phyloP scores from a whole-genome alignment of 2,888 invertebrate genomes.

The Tenthredo amoena region DNA sequence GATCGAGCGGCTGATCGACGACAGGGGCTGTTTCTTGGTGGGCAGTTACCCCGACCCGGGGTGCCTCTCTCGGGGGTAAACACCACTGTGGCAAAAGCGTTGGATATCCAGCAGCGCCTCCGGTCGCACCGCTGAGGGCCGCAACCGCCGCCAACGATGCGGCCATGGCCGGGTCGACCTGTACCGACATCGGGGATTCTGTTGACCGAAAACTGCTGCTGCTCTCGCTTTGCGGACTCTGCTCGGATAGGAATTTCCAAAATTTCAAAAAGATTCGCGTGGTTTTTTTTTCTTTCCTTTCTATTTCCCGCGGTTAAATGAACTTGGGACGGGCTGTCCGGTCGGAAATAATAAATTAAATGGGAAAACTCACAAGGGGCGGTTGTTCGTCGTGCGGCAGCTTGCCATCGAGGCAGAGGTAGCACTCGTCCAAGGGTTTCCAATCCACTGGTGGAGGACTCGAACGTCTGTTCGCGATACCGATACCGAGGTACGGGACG shows the following conservation, averaged over 20 bases:
- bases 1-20: constrained; percentile 90
- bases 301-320: too few relatives aligned
- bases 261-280: not conserved
- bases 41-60: constrained; percentile 73
- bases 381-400: constrained; percentile 81
- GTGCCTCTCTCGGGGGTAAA: constrained; percentile 77
- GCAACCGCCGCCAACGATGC: constrained; percentile 84
- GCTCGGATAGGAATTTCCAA: not conserved
- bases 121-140: constrained; percentile 81
- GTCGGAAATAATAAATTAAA: not conserved
- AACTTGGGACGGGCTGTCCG: too few relatives aligned
- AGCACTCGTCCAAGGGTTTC: constrained; percentile 91
- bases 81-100: constrained; percentile 77
- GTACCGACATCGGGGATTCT: constrained; percentile 77
- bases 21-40: constrained; percentile 74
- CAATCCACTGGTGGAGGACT: constrained; percentile 82
- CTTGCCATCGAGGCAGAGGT: constrained; percentile 90
- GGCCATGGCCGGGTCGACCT: constrained; percentile 81
- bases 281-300: not conserved
- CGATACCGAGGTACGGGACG: constrained; percentile 65
- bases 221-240: constrained; percentile 78
- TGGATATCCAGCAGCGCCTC: constrained; percentile 65
- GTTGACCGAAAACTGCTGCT: constrained; percentile 77
- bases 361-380: constrained; percentile 79
- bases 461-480: constrained; percentile 65